Evolutionary conservation across 2,888 invertebrate genomes (phyloP), one percentile per base, ranked within the genome.

Genomic region (Sphaeridia pumilis): DNA sequence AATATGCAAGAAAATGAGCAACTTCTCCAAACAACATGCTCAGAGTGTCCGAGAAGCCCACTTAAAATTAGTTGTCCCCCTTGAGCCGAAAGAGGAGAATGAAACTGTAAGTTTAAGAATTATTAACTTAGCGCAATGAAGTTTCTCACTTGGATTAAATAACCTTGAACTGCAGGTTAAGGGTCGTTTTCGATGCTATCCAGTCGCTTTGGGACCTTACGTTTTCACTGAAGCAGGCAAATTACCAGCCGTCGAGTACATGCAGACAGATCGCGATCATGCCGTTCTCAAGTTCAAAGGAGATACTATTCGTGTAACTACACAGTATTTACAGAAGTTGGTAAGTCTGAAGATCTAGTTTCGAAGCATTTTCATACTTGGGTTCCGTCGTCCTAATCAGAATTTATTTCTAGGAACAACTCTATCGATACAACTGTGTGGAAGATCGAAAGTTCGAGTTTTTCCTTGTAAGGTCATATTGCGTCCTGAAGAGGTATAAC

Each of bases 391-490:
- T n/a, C n/a, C n/a, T n/a, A n/a, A n/a, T n/a, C n/a, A n/a, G n/a
- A n/a, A n/a, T n/a, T 24, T 21, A 31, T 1, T 36, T 54, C n/a
- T 72, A 88, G 87, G 95, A 95, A 70, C 90, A 92, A 69, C 75
- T 95, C 31, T 95, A 95, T 73, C 80, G 89, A 62, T 83, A 88
- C 74, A 92, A 87, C 70, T 92, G 93, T 70, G 87, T 87, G 70
- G 94, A 95, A 70, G 95, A 95, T 70, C 84, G 87, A 68, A 90
- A 92, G 72, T 92, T 92, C 70, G 93, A 94, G 71, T 78, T 87
- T 71, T 95, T 94, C 69, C 78, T 94, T 62, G 83, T 88, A 1
- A 80, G 95, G 55, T 90, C 92, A 57, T 95, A 93, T 92, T 90
- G 89, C 69, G 74, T 93, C 71, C 73, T 94, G 57, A 89, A 92